These are phyloP conservation scores for Pterobdella sp. DNA, from an alignment of 2,888 invertebrate genomes.

Conservation along the genomic window DNA sequence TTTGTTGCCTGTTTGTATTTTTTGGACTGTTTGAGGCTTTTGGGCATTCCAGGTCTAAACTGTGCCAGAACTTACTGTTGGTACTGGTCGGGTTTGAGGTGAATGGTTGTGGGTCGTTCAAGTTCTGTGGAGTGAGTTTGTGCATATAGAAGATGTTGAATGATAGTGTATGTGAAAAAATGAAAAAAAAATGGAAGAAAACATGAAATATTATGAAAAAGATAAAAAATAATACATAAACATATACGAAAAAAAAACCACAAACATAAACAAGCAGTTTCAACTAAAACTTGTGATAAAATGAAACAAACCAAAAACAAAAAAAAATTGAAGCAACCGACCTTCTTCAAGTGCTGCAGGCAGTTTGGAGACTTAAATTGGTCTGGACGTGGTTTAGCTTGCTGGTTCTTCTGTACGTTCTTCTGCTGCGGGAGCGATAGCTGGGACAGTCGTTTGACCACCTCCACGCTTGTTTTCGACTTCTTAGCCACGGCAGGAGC, in stretches of 20 bases:
- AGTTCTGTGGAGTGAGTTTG: not conserved
- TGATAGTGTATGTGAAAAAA: too few relatives aligned
- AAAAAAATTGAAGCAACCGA: not conserved
- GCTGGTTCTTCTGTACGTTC: too few relatives aligned
- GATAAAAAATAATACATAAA: not conserved
- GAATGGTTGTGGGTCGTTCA: not conserved
- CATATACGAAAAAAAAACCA: constrained; percentile 21
- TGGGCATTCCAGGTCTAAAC: constrained; percentile 53
- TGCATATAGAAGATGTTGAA: too few relatives aligned
- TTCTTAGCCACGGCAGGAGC: not conserved
- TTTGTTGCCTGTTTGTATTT: constrained; percentile 44
- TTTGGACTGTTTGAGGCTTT: constrained; percentile 57
- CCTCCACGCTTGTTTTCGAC: not conserved
- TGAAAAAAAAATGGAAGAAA: not conserved
- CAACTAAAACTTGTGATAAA: not conserved
- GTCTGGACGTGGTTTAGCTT: too few relatives aligned
- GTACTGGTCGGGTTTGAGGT: constrained; percentile 41
- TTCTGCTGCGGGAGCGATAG: too few relatives aligned
- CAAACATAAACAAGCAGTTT: not conserved
- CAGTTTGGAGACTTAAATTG: too few relatives aligned
- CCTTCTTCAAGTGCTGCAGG: constrained; percentile 9
- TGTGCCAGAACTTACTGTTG: constrained; percentile 51
- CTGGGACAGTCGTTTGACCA: not conserved
- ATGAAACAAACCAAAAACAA: not conserved
- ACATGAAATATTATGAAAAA: not conserved